phyloP scores from a whole-genome alignment of 2,797 vertebrate genomes.

The Sphenopsis melanotis region DNA sequence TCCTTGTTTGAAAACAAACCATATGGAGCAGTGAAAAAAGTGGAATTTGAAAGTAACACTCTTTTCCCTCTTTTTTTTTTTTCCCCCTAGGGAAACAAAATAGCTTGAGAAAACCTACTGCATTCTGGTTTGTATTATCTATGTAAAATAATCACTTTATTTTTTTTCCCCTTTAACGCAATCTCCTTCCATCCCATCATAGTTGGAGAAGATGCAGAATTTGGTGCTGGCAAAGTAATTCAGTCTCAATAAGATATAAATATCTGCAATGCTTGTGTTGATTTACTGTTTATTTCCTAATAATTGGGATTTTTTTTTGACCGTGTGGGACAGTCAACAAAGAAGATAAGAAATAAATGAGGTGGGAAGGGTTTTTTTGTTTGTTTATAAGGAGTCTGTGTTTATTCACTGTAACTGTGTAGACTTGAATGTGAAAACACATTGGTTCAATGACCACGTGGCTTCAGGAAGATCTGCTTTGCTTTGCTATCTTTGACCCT shows the following conservation, averaged over 20 bases:
- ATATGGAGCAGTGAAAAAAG: not conserved
- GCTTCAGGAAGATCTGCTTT: not conserved
- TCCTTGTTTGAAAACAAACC: not conserved
- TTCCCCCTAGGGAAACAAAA: not conserved
- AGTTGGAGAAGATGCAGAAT: not conserved
- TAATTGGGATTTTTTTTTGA: not conserved
- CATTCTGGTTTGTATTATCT: not conserved
- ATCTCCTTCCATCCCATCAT: not conserved
- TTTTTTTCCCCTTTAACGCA: not conserved
- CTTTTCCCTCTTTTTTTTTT: accelerated
- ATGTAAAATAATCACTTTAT: not conserved
- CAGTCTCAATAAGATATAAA: not conserved
- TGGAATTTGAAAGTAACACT: not conserved
- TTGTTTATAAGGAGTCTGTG: not conserved
- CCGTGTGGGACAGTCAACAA: not conserved
- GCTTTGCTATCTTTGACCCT: not conserved
- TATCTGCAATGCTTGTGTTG: not conserved
- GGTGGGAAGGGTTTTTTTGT: accelerated
- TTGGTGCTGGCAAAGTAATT: not conserved
- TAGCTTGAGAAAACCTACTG: not conserved
- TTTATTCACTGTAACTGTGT: not conserved
- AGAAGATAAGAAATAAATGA: not conserved
- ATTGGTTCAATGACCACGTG: not conserved
- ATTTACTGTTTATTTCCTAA: not conserved
- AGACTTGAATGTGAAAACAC: not conserved